Evolutionary conservation across 2,888 invertebrate species (phyloP), one percentile per base, ranked within the genome.

Genomic region (Halictus ligatus): DNA sequence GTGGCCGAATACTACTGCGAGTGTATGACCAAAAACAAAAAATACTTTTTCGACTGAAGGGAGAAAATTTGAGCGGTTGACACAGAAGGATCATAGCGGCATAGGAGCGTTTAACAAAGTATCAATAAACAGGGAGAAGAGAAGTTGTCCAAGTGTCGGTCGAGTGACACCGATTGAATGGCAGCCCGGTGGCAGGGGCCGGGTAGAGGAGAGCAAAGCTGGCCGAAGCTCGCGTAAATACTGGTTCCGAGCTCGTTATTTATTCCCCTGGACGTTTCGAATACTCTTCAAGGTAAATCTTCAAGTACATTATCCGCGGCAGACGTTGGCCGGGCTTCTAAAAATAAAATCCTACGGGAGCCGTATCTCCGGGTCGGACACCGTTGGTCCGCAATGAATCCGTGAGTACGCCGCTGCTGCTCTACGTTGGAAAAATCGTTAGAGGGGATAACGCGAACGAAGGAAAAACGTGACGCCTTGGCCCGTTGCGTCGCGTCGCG

Each of bases 341-440:
- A 80, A 87, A 81, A 84, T 74, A 75, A 40, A 64, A 69, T 81
- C 75, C 86, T 74, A 5, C 76, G 81, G 81, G 77, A 79, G 81
- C 15, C 75, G 79, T 83, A 79, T 77, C 74, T 83, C 78, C n/a
- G 40, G n/a, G 40, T 75, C 54, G 71, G 79, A 58, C 86, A 69
- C 69, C 69, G 75, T 29, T 73, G 67, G 67, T 35, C 43, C 71
- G 74, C 82, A 81, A 85, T 80, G 87, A 83, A 88, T 87, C 82
- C 72, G 75, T 77, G 84, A 81, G 86, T 78, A 71, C 69, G 35
- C 46, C 74, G 73, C 64, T 8, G 64, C 12, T 12, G 18, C 29
- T 29, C 29, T 29, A 64, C 6, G 64, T 35, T 35, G 81, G 83
- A 73, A 86, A 86, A 84, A 82, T 86, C 84, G 83, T 75, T 67